Evolutionary conservation across 2,797 vertebrate genomes (phyloP).

Genomic region (Antrozous pallidus): DNA sequence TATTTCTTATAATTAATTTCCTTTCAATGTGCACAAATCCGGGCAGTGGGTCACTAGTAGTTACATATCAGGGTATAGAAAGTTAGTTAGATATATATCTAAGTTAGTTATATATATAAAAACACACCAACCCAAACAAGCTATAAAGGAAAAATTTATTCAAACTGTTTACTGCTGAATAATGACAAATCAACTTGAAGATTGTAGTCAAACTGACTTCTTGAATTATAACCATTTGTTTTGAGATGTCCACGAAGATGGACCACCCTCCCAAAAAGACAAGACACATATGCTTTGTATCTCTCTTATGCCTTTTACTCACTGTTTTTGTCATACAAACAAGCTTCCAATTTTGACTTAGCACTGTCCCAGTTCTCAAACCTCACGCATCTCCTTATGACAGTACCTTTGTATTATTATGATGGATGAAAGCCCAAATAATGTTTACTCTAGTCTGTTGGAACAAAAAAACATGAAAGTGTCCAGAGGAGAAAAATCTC

Average conservation of each 20-base stretch:
- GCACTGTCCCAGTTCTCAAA: slow-evolving; percentile 14
- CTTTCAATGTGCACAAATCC: too few species aligned
- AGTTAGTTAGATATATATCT: background rate
- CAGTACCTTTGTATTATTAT: slow-evolving; percentile 54
- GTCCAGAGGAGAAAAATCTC: slow-evolving; percentile 31
- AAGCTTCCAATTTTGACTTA: slow-evolving; percentile 36
- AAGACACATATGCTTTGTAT: background rate
- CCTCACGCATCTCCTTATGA: slow-evolving; percentile 12
- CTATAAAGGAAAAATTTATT: background rate
- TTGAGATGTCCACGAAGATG: background rate
- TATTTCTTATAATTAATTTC: too few species aligned
- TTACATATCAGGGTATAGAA: slow-evolving; percentile 4
- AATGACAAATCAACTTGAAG: background rate
- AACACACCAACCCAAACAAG: background rate
- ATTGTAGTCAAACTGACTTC: background rate
- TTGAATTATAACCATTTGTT: slow-evolving; percentile 21
- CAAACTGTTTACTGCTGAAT: background rate
- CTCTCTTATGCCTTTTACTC: background rate
- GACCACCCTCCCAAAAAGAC: background rate
- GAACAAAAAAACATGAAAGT: slow-evolving; percentile 37
- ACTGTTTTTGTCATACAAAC: slow-evolving; percentile 9
- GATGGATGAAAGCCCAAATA: slow-evolving; percentile 54
- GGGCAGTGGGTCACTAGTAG: background rate
- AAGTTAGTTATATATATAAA: background rate
- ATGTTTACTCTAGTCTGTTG: slow-evolving; percentile 36